Evolutionary conservation across 2,797 vertebrate species (phyloP).

Genomic region (Crypturellus tataupa): DNA sequence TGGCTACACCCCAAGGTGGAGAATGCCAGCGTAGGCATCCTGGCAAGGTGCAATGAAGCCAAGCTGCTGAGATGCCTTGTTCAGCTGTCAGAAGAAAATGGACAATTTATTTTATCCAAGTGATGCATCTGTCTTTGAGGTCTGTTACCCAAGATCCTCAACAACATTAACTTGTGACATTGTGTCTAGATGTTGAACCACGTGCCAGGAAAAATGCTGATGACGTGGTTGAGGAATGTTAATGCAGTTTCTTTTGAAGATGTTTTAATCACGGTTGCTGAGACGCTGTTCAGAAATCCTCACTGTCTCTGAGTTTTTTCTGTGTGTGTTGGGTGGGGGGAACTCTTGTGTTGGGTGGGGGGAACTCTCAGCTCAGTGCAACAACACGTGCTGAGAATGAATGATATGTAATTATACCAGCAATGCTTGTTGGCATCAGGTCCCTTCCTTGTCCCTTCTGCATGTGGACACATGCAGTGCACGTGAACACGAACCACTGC

Average conservation of each 20-base stretch:
- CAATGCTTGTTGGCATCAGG: too few species aligned
- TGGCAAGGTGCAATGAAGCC: neutral
- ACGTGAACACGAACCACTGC: too few species aligned
- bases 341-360: too few species aligned
- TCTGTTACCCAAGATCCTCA: neutral
- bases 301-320: too few species aligned
- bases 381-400: too few species aligned
- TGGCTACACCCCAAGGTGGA: rapidly evolving
- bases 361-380: too few species aligned
- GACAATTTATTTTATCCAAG: neutral
- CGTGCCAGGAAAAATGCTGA: neutral
- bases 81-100: neutral
- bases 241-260: slow-evolving; percentile 27
- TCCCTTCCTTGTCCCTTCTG: too few species aligned
- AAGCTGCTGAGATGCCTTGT: neutral
- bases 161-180: neutral
- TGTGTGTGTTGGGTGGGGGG: too few species aligned
- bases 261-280: slow-evolving; percentile 1
- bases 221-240: neutral
- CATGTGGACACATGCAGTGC: too few species aligned
- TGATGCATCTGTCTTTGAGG: neutral
- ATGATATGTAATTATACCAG: too few species aligned
- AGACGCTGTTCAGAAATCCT: neutral
- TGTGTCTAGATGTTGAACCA: slow-evolving; percentile 12
- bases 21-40: rapidly evolving